Percentiles rank a stretch among this genome's conserved stretches.
Evolutionary conservation across 1,140 invertebrate genomes (phyloP).

Genomic region (Anadara kagoshimensis): DNA sequence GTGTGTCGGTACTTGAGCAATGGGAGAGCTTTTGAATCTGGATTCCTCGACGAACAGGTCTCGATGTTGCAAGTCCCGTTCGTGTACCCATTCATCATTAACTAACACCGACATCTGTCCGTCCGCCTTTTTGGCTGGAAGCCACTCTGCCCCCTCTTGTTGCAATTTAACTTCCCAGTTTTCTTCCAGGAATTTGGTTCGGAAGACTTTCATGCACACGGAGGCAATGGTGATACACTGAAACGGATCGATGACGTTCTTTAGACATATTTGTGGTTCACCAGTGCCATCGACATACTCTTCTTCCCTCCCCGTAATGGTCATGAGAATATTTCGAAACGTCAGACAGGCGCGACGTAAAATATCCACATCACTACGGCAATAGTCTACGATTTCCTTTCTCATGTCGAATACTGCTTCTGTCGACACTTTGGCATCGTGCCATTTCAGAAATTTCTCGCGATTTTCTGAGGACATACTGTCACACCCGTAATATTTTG

Average conservation of each 20-base stretch:
- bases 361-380: slow-evolving; percentile 34
- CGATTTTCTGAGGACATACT: slow-evolving; percentile 16
- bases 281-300: not conserved
- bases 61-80: not conserved
- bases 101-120: slow-evolving; percentile 1
- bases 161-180: slow-evolving; percentile 24
- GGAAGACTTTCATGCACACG: slow-evolving; percentile 38
- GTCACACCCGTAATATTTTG: slow-evolving; percentile 23
- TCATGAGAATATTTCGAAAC: slow-evolving; percentile 34
- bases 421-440: slow-evolving; percentile 7
- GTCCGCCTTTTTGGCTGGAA: slow-evolving; percentile 1
- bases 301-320: slow-evolving; percentile 4
- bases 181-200: slow-evolving; percentile 36
- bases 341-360: slow-evolving; percentile 21
- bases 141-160: not conserved
- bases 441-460: slow-evolving; percentile 35
- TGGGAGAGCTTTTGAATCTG: slow-evolving; percentile 14
- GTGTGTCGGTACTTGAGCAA: slow-evolving; percentile 16
- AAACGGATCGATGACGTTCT: slow-evolving; percentile 31
- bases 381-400: slow-evolving; percentile 34
- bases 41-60: slow-evolving; percentile 2
- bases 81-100: not conserved
- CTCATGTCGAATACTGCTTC: slow-evolving; percentile 25
- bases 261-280: slow-evolving; percentile 1
- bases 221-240: slow-evolving; percentile 40